Evolutionary conservation across 2,113 vertebrate genomes (phyloP), one percentile per base, ranked within the genome.

Genomic region (Arvicanthis niloticus): DNA sequence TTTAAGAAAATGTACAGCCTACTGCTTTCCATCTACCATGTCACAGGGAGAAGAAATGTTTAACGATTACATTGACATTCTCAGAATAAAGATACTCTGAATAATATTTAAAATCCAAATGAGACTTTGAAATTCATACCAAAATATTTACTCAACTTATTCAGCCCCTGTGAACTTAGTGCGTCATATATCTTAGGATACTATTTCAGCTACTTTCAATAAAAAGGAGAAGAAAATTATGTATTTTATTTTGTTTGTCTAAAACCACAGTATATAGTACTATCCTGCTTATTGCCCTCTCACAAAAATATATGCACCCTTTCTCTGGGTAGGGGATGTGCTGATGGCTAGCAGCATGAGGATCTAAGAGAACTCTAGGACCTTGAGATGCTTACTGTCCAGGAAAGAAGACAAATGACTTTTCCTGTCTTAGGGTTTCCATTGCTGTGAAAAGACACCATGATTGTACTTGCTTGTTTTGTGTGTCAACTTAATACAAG

Each of bases 1-100:
- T 92, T 96, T 86, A 82, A 95, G 37, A 58, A 94, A 88, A 93
- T 91, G 45, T 93, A 17, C 15, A 58, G 31, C 60, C 75, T 62
- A 73, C 12, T 78, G 75, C 22, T 96, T 95, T 81, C 45, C 15
- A 58, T 93, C 45, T 53, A 81, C 73, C 34, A 73, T 40, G 72
- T 67, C 48, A 68, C 22, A 65, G 42, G 73, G 11, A 93, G 48
- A 94, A 96, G 87, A 7, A 92, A 77, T 62, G 21, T 72, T 89
- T 84, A 89, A 42, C 48, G 31, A 86, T 75, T 84, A 76, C 8
- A 88, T 0, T 89, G 29, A 91, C 67, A 88, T 58, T 91, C 76
- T 93, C 80, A 91, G 48, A 40, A 93, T 92, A 82, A 77, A 80
- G 22, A 4, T 24, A 86, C 7, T 86, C 34, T 89, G n/a, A n/a